Conservation (phyloP, 1,140 invertebrate species). For the Scaptomyza montana region DNA sequence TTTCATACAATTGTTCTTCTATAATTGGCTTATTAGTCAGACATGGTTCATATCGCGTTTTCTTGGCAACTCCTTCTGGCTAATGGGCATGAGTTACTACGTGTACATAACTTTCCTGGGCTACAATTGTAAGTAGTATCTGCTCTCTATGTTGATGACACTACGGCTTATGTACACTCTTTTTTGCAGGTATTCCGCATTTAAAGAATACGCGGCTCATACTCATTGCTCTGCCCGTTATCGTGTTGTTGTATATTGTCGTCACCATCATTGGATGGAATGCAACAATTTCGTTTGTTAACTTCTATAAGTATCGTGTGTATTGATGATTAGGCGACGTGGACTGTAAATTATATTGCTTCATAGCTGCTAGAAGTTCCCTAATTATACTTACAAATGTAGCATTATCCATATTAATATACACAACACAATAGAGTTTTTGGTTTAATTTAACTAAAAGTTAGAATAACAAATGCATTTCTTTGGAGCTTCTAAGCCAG, state of each 20-base stretch:
- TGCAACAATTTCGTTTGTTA: slow-evolving; percentile 89
- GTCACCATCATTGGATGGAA: slow-evolving; percentile 89
- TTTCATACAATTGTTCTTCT: slow-evolving; percentile 95
- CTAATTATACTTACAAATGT: slow-evolving; percentile 48
- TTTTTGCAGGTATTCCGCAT: slow-evolving; percentile 93
- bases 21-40: slow-evolving; percentile 91
- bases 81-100: slow-evolving; percentile 96
- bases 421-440: slow-evolving; percentile 21
- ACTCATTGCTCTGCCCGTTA: slow-evolving; percentile 92
- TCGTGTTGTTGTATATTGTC: slow-evolving; percentile 92
- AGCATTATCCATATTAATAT: slow-evolving; percentile 45
- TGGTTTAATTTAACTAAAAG: slow-evolving; percentile 56
- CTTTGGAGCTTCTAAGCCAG: slow-evolving; percentile 70
- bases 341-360: slow-evolving; percentile 73
- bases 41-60: slow-evolving; percentile 91
- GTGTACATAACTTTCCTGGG: slow-evolving; percentile 99
- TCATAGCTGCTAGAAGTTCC: slow-evolving; percentile 51
- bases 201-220: slow-evolving; percentile 94
- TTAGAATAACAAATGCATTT: slow-evolving; percentile 50
- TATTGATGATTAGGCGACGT: slow-evolving; percentile 55
- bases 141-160: background rate
- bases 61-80: slow-evolving; percentile 97
- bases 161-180: slow-evolving; percentile 18
- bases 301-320: slow-evolving; percentile 92
- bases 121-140: slow-evolving; percentile 93